Conservation (phyloP, 2,888 invertebrate species). For the Stenoptilia bipunctidactyla region DNA sequence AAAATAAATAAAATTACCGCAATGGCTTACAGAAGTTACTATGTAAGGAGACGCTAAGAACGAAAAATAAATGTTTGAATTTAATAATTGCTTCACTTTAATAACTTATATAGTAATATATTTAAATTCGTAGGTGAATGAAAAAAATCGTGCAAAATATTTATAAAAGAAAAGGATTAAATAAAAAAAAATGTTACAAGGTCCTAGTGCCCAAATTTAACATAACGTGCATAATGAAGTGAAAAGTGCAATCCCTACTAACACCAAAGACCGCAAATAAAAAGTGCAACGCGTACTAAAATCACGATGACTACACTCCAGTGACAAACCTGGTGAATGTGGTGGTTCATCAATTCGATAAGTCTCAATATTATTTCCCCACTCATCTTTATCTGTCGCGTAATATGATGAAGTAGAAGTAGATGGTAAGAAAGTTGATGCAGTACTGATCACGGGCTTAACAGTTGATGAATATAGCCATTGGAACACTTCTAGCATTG, state of each 20-base stretch:
- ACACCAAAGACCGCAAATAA: constrained; percentile 35
- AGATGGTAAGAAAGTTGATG: constrained; percentile 42
- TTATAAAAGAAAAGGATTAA: no score
- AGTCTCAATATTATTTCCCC: constrained; percentile 61
- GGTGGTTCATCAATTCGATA: constrained; percentile 68
- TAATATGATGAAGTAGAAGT: constrained; percentile 38
- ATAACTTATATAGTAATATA: no score
- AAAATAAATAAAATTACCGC: no score
- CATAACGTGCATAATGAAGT: constrained; percentile 10
- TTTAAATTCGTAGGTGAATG: no score
- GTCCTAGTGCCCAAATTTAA: no score
- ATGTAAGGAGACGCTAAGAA: no score
- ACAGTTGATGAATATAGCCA: constrained; percentile 61
- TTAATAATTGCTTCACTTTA: no score
- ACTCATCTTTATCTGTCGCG: constrained; percentile 52
- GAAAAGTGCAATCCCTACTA: constrained; percentile 12
- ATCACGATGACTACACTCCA: constrained; percentile 52
- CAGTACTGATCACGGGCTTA: constrained; percentile 53
- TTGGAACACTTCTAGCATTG: constrained; percentile 65
- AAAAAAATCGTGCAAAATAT: no score
- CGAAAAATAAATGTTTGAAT: no score
- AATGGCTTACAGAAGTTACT: no score
- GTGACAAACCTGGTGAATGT: constrained; percentile 67
- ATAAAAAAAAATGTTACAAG: no score
- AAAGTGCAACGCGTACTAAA: constrained; percentile 49